A percentile compares a stretch with the other conserved stretches of the same genome.
Conservation (phyloP, 2,113 vertebrate genomes). For the Podiceps cristatus region DNA sequence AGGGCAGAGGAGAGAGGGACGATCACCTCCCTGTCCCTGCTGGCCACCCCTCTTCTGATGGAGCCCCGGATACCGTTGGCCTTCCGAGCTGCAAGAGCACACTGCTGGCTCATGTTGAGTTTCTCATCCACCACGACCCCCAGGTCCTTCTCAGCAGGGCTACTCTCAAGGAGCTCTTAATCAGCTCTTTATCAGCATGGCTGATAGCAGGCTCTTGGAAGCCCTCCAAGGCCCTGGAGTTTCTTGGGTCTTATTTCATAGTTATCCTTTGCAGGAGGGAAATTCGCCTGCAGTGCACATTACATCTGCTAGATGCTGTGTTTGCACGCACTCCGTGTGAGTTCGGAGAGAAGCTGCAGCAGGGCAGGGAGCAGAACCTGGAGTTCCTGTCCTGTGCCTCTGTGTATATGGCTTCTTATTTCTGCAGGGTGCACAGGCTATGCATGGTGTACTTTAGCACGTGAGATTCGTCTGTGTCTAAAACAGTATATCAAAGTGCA, state of each 20-base stretch:
- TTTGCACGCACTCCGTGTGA: rapidly evolving
- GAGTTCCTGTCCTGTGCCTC: neutral
- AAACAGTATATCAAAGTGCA: neutral
- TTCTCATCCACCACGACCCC: too few relatives aligned
- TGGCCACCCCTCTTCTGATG: too few relatives aligned
- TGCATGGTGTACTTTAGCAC: neutral
- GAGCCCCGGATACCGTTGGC: too few relatives aligned
- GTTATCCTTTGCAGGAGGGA: neutral
- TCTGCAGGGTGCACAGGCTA: neutral
- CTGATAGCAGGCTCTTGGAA: neutral
- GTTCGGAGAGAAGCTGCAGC: neutral
- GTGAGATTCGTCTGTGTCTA: neutral
- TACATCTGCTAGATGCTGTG: neutral
- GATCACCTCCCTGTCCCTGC: too few relatives aligned
- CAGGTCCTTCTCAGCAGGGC: too few relatives aligned
- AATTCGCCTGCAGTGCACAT: too few relatives aligned
- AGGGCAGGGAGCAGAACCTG: neutral
- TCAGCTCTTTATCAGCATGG: too few relatives aligned
- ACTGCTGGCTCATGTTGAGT: too few relatives aligned
- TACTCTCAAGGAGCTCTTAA: too few relatives aligned
- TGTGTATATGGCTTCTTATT: neutral
- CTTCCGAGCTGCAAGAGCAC: too few relatives aligned
- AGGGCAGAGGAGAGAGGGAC: too few relatives aligned
- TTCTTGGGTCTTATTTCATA: neutral
- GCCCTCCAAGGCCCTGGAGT: neutral